phyloP scores from a whole-genome alignment of 2,797 vertebrate genomes.

The Valencia hispanica region DNA sequence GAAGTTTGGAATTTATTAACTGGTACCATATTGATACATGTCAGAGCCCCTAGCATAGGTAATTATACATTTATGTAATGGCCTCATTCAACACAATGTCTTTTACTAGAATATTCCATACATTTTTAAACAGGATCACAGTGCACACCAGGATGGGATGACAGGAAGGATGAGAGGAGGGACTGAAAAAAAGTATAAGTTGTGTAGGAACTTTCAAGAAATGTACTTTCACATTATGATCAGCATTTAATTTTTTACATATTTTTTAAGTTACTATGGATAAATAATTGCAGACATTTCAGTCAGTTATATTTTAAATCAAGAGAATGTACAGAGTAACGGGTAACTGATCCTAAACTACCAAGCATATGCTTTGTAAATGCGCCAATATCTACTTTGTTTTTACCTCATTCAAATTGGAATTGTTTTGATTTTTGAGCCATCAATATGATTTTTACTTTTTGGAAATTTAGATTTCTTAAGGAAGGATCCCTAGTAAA shows the following conservation, averaged over 20 bases:
- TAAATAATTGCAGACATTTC: neutral
- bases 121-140: neutral
- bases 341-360: neutral
- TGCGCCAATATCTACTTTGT: neutral
- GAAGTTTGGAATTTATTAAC: neutral
- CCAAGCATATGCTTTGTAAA: neutral
- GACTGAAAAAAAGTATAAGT: neutral
- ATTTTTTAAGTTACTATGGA: neutral
- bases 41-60: neutral
- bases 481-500: neutral
- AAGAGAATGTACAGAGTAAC: neutral
- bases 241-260: neutral
- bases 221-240: neutral
- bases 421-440: neutral
- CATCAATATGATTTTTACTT: conserved; percentile 3
- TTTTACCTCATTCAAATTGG: neutral
- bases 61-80: neutral
- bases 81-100: neutral
- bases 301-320: neutral
- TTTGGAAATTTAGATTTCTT: conserved; percentile 5
- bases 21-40: neutral
- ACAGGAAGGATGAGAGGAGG: neutral
- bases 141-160: neutral
- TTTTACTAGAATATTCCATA: neutral
- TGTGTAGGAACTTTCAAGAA: neutral